phyloP scores from a whole-genome alignment of 2,113 vertebrate species.

The Chauna torquata region DNA sequence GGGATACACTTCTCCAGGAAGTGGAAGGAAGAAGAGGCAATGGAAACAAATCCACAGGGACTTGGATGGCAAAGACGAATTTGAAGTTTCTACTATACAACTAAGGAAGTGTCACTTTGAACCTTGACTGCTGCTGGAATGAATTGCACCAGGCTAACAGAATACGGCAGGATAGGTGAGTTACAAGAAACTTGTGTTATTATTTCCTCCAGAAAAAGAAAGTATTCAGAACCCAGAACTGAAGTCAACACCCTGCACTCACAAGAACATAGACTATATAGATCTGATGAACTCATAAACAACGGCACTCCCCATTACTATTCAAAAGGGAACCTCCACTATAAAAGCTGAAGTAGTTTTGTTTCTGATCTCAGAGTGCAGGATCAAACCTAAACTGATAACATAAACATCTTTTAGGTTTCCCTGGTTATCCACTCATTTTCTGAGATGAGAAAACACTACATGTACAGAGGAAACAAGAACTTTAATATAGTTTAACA shows the following conservation, averaged over 20 bases:
- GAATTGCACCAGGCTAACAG: neutral
- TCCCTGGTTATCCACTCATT: neutral
- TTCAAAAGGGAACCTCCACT: neutral
- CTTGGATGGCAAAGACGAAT: neutral
- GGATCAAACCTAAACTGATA: neutral
- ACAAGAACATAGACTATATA: fast-evolving
- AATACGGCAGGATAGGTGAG: neutral
- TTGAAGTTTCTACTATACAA: neutral
- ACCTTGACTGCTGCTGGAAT: neutral
- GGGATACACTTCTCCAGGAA: neutral
- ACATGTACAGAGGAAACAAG: neutral
- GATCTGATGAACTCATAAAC: neutral
- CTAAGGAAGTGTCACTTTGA: neutral
- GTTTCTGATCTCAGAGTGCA: neutral
- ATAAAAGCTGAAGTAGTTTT: neutral
- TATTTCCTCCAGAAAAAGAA: neutral
- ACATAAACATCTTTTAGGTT: neutral
- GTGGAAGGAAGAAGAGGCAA: neutral
- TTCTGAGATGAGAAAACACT: neutral
- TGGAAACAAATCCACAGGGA: neutral
- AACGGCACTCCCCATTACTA: neutral
- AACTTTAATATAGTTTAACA: neutral
- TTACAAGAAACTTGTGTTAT: neutral
- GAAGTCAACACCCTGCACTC: neutral
- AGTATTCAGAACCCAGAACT: neutral